phyloP scores from a whole-genome alignment of 2,113 vertebrate genomes.

The Rallus limicola region DNA sequence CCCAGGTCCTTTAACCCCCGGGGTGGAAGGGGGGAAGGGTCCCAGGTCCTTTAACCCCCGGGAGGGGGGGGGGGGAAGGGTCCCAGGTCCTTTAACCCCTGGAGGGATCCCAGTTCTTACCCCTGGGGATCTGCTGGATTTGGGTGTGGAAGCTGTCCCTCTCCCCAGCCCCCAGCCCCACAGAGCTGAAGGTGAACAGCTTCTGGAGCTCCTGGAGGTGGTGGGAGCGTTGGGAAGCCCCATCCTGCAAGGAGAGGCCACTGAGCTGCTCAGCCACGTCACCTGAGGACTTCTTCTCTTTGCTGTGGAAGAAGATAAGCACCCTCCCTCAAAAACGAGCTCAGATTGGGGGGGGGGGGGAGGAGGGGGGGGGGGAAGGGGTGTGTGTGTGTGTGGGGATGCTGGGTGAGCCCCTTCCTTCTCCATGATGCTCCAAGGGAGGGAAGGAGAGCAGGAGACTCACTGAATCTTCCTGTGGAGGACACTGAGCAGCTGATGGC shows the following conservation, averaged over 20 bases:
- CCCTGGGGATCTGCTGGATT: conserved; percentile 80
- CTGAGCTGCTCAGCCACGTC: conserved; percentile 76
- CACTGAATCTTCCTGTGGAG: conserved; percentile 82
- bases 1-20: too few relatives aligned
- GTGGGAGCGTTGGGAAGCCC: neutral
- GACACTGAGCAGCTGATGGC: conserved; percentile 84
- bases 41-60: too few relatives aligned
- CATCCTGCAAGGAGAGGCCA: conserved; percentile 76
- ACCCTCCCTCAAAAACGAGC: too few relatives aligned
- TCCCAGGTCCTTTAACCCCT: too few relatives aligned
- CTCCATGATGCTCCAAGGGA: neutral
- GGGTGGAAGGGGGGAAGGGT: too few relatives aligned
- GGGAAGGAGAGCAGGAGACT: neutral
- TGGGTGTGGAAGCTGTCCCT: conserved; percentile 73
- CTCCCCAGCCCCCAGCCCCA: conserved; percentile 46
- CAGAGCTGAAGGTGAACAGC: conserved; percentile 80
- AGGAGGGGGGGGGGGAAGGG: too few relatives aligned
- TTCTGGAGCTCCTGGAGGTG: conserved; percentile 75
- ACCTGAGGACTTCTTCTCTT: conserved; percentile 69
- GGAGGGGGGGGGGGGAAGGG: too few relatives aligned
- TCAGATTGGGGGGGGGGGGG: too few relatives aligned
- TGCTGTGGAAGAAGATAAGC: conserved; percentile 51
- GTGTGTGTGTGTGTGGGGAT: too few relatives aligned
- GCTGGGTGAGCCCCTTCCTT: neutral
- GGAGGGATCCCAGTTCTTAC: conserved; percentile 47